A percentile compares a stretch with the other conserved stretches of the same genome.
Evolutionary conservation across 1,140 invertebrate species (phyloP).

Genomic region (Oscheius sp.): DNA sequence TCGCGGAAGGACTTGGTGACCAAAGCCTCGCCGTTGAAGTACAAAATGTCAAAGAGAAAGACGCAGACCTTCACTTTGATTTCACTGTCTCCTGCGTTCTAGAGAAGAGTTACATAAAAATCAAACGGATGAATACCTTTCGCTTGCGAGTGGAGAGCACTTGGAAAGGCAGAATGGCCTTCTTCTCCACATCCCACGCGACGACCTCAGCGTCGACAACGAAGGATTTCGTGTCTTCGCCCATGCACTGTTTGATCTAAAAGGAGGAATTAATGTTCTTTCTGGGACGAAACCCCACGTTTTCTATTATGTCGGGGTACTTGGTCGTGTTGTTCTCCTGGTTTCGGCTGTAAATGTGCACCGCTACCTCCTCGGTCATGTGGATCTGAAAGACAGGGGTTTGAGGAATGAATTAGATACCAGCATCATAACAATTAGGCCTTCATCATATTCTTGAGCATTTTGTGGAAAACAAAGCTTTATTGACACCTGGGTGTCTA

Average conservation of each 20-base stretch:
- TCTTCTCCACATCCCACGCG: constrained; percentile 84
- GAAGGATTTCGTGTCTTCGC: constrained; percentile 72
- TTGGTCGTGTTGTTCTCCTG: constrained; percentile 97
- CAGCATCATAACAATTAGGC: neutral
- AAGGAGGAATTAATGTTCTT: neutral
- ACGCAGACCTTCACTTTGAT: constrained; percentile 97
- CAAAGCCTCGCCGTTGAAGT: constrained; percentile 83
- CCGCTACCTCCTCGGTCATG: constrained; percentile 69
- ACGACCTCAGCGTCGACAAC: constrained; percentile 95
- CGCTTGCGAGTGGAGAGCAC: constrained; percentile 89
- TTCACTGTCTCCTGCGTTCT: constrained; percentile 76
- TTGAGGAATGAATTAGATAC: constrained; percentile 58
- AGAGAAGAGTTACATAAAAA: neutral
- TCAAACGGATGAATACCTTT: constrained; percentile 69
- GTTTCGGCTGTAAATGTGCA: constrained; percentile 89
- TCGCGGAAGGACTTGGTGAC: constrained; percentile 76
- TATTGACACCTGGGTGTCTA: no score
- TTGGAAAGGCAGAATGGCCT: constrained; percentile 95
- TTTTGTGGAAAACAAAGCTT: no score
- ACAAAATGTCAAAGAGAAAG: constrained; percentile 94
- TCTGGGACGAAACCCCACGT: constrained; percentile 7
- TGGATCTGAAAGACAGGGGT: no score
- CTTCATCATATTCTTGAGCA: no score
- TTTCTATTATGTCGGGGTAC: constrained; percentile 87
- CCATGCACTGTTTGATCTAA: constrained; percentile 64